Evolutionary conservation across 2,797 vertebrate species (phyloP), one percentile per base, ranked within the genome.

Genomic region (Enteromius argenteus): DNA sequence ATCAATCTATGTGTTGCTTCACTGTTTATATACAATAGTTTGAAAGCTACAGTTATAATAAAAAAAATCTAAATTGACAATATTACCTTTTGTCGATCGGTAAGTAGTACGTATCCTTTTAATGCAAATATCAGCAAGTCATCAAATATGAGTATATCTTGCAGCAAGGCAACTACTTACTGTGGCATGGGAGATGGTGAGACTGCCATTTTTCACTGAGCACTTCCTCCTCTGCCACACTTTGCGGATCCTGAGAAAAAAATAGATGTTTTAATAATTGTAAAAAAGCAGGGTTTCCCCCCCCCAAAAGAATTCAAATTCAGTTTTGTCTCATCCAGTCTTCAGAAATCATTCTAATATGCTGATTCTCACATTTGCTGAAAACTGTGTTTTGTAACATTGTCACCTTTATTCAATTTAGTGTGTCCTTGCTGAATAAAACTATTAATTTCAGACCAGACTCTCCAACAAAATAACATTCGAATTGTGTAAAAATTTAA

Each of bases 211-310:
- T 90, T 97, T 97, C 86, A 97, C 96, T 0, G 95, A 94, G 83
- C 96, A 97, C 85, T 96, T 96, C 84, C 96, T 95, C 89, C 96
- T 95, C 89, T 97, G 96, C 96, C 96, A 97, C 32, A 97, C 96
- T 81, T 97, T 97, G 60, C 96, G 93, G 86, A 97, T 89, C 81
- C 96, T 97, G 83, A 8, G 9, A 1, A 84, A 89, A 23, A n/a
- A 49, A 53, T 37, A 58, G 0, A 19, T 71, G 9, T 37, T 4
- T 35, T 35, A 2, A 19, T n/a, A 62, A 49, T 27, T 51, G 9
- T 7, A 23, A 30, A 49, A 76, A 44, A 51, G 3, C 7, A 56
- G 44, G 27, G 3, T 32, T 32, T 32, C 32, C 32, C 32, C 32
- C 32, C 32, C 32, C 35, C 35, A 39, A n/a, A 76, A 39, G 13